Evolutionary conservation across 2,797 vertebrate genomes (phyloP).

Genomic region (Poeciliopsis presidionis): DNA sequence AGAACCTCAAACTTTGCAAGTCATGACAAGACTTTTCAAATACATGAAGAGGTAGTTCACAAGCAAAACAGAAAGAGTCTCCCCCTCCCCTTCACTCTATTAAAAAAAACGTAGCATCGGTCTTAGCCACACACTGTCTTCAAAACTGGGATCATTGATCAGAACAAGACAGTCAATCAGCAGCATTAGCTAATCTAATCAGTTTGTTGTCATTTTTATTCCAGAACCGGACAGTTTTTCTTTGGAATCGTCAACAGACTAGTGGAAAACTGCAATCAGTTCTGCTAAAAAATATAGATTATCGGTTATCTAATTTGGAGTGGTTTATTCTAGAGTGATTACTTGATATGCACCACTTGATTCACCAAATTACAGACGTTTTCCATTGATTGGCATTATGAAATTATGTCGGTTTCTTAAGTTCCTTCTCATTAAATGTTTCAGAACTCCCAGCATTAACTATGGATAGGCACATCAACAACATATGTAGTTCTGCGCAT

Average conservation of each 20-base stretch:
- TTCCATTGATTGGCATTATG: not conserved
- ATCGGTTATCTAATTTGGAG: not conserved
- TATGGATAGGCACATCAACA: not conserved
- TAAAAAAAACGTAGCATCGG: conserved; percentile 8
- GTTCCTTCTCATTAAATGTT: not conserved
- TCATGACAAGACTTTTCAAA: conserved; percentile 68
- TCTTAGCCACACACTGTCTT: not conserved
- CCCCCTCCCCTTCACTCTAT: not conserved
- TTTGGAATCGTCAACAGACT: not conserved
- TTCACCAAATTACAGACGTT: not conserved
- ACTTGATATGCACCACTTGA: not conserved
- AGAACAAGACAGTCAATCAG: not conserved
- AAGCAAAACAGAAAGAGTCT: conserved; percentile 59
- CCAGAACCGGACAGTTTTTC: not conserved
- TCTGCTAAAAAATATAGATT: not conserved
- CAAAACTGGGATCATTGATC: not conserved
- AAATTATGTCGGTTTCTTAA: not conserved
- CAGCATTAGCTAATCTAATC: not conserved
- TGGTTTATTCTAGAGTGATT: not conserved
- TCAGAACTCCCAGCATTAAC: not conserved
- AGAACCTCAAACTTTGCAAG: conserved; percentile 68
- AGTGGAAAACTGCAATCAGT: not conserved
- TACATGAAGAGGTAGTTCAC: conserved; percentile 60
- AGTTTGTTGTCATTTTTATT: not conserved
- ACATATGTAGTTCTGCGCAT: not conserved